A percentile compares a stretch with the other conserved stretches of the same genome.
Evolutionary conservation across 2,888 invertebrate species (phyloP).

Genomic region (Sceliomorpha sp.): DNA sequence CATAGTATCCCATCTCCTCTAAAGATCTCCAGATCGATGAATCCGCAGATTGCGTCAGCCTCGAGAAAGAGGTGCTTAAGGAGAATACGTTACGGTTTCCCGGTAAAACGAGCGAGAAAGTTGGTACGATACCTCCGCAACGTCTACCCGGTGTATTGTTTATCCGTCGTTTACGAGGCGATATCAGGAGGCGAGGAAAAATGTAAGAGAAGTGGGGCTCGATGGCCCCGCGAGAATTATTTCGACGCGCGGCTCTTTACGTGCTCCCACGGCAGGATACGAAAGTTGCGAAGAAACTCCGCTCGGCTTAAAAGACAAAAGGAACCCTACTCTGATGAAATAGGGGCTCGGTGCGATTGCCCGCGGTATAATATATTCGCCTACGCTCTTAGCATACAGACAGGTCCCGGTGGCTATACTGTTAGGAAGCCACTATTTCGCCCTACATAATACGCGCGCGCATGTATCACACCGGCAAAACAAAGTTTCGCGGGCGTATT

Average conservation of each 20-base stretch:
- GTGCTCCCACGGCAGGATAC: conserved; percentile 1
- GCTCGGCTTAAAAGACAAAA: conserved; percentile 10
- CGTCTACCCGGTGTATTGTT: background rate
- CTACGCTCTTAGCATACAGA: conserved; percentile 66
- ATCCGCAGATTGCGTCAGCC: too few species aligned
- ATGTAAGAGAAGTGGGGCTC: conserved; percentile 1
- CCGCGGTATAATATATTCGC: conserved; percentile 57
- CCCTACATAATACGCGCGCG: conserved; percentile 27
- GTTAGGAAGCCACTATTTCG: conserved; percentile 57
- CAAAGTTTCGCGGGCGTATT: conserved; percentile 75
- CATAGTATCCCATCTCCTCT: too few species aligned
- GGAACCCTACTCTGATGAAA: conserved; percentile 12
- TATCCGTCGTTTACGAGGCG: conserved; percentile 5
- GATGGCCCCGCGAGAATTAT: conserved; percentile 15
- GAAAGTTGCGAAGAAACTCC: conserved; percentile 14
- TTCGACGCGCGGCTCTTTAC: conserved; percentile 12
- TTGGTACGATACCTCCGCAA: background rate
- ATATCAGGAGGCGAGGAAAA: background rate
- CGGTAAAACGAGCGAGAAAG: background rate
- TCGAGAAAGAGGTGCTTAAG: too few species aligned
- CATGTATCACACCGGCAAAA: conserved; percentile 59
- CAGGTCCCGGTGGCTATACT: conserved; percentile 69
- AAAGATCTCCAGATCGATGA: too few species aligned
- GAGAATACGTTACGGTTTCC: too few species aligned
- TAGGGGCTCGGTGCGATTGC: conserved; percentile 17